These are phyloP conservation scores for Lineus longissimus DNA, from an alignment of 1,140 invertebrate species.

Conservation along the genomic window DNA sequence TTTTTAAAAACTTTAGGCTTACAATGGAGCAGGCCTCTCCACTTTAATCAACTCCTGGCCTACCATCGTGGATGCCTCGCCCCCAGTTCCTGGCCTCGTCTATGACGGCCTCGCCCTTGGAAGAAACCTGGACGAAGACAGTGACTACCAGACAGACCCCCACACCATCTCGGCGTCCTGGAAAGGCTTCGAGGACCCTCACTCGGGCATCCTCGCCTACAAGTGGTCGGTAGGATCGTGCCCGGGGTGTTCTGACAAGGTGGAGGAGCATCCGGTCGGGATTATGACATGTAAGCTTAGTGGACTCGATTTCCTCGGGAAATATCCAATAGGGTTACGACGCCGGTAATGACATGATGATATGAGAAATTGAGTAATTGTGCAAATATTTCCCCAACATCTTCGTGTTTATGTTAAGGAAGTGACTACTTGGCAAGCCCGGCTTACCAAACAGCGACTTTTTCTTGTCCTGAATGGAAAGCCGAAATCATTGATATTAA, in stretches of 20 bases:
- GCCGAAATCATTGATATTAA: no score
- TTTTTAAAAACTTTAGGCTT: constrained; percentile 16
- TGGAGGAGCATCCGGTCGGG: constrained; percentile 17
- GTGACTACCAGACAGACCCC: constrained; percentile 4
- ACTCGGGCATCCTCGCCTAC: constrained; percentile 18
- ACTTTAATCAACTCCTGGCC: neutral
- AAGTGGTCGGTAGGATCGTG: constrained; percentile 24
- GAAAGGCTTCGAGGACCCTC: constrained; percentile 22
- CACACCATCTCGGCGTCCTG: constrained; percentile 15
- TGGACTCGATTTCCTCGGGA: no score
- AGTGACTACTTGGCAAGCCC: no score
- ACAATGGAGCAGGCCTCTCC: constrained; percentile 16
- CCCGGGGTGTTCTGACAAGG: constrained; percentile 21
- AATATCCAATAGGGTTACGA: no score
- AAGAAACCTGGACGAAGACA: neutral
- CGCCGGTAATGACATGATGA: no score
- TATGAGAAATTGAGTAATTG: no score
- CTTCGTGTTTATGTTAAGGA: no score
- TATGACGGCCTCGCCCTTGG: neutral
- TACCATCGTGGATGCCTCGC: constrained; percentile 15
- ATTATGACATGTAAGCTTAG: no score
- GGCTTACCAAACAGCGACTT: no score
- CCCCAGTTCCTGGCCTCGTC: constrained; percentile 14
- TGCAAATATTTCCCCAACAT: no score
- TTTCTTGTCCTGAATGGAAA: no score